phyloP scores from a whole-genome alignment of 1,140 invertebrate genomes.

The Proctacanthus coquilletti region DNA sequence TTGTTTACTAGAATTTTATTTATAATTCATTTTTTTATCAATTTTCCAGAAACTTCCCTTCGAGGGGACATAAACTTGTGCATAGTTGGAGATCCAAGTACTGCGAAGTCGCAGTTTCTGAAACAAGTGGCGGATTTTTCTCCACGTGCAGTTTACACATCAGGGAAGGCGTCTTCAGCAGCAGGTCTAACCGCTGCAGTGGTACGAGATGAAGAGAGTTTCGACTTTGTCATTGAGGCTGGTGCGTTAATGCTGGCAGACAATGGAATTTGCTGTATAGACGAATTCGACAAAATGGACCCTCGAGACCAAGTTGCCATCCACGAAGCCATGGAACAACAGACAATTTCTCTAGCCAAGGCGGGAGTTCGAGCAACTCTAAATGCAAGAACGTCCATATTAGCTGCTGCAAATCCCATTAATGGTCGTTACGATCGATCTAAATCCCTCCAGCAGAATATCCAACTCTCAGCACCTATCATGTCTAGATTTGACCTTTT shows the following conservation, averaged over 20 bases:
- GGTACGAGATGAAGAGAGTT: slow-evolving; percentile 91
- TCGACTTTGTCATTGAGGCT: slow-evolving; percentile 98
- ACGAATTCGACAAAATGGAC: slow-evolving; percentile 99
- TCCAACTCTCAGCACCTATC: slow-evolving; percentile 85
- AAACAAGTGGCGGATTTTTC: slow-evolving; percentile 94
- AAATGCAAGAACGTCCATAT: slow-evolving; percentile 93
- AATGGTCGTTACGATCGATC: slow-evolving; percentile 91
- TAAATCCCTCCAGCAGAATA: slow-evolving; percentile 91
- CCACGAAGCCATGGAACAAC: slow-evolving; percentile 99
- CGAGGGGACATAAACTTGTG: slow-evolving; percentile 97
- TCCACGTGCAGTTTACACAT: slow-evolving; percentile 93
- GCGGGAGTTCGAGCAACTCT: slow-evolving; percentile 94
- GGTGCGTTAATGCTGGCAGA: slow-evolving; percentile 98
- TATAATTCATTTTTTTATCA: slow-evolving; percentile 1
- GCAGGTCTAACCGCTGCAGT: slow-evolving; percentile 97
- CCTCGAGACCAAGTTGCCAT: slow-evolving; percentile 94
- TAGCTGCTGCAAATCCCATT: slow-evolving; percentile 96
- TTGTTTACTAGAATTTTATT: slow-evolving; percentile 1
- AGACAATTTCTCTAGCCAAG: slow-evolving; percentile 98
- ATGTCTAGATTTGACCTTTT: slow-evolving; percentile 99
- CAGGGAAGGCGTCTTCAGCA: slow-evolving; percentile 94
- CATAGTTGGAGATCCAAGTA: slow-evolving; percentile 97
- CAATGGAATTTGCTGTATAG: slow-evolving; percentile 98
- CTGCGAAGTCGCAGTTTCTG: slow-evolving; percentile 94
- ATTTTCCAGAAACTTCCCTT: slow-evolving; percentile 47